Evolutionary conservation across 1,140 invertebrate species (phyloP).

Genomic region (Pseudomyrmex cubaensis): DNA sequence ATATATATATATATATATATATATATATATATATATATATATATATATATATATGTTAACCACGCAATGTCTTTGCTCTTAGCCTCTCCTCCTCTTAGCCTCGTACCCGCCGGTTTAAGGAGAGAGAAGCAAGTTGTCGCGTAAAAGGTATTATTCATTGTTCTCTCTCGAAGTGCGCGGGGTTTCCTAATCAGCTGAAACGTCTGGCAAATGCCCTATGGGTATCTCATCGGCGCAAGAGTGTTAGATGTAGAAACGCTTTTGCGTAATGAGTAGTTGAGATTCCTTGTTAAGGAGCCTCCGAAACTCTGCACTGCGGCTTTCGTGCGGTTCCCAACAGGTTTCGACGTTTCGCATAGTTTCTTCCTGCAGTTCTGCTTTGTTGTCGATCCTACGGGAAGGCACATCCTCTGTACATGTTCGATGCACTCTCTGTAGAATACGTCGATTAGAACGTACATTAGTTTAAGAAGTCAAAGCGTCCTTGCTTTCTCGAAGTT

Average conservation of each 20-base stretch:
- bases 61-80: not conserved
- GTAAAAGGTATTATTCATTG: conserved; percentile 50
- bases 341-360: conserved; percentile 74
- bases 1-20: too few species aligned
- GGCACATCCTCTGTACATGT: too few species aligned
- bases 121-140: conserved; percentile 29
- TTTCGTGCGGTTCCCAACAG: conserved; percentile 74
- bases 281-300: conserved; percentile 74
- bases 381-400: not conserved
- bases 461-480: conserved; percentile 29
- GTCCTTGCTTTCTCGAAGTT: conserved; percentile 3
- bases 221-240: conserved; percentile 49
- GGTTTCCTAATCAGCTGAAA: conserved; percentile 59
- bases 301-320: conserved; percentile 72
- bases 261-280: conserved; percentile 77
- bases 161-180: conserved; percentile 42
- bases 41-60: not conserved
- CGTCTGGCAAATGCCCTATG: conserved; percentile 58
- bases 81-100: not conserved
- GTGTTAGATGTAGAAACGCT: conserved; percentile 66
- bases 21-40: too few species aligned
- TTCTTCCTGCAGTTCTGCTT: conserved; percentile 59
- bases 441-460: not conserved
- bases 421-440: not conserved
- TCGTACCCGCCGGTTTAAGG: conserved; percentile 10